These are phyloP conservation scores for Ephialtes manifestator DNA, from an alignment of 2,888 invertebrate genomes.

Conservation along the genomic window DNA sequence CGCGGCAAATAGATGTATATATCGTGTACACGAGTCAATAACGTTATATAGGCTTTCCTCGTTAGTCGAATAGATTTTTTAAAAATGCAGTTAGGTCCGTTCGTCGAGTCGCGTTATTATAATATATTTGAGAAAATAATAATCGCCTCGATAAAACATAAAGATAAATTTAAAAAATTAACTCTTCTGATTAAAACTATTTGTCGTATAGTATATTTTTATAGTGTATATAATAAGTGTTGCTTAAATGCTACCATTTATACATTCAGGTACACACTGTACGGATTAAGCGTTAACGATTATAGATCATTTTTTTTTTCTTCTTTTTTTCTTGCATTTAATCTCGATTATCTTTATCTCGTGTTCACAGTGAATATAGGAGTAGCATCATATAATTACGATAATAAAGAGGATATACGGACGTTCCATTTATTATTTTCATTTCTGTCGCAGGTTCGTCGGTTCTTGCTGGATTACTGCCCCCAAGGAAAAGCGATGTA, in stretches of 20 bases:
- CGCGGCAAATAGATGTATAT: constrained; percentile 45
- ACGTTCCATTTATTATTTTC: constrained; percentile 39
- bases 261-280: constrained; percentile 74
- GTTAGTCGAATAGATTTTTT: neutral
- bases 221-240: constrained; percentile 60
- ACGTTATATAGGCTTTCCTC: constrained; percentile 26
- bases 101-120: constrained; percentile 42
- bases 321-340: constrained; percentile 19
- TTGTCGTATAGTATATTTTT: constrained; percentile 16
- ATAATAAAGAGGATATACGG: constrained; percentile 56
- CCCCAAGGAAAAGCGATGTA: neutral
- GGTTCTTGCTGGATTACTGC: neutral
- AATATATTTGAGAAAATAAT: constrained; percentile 21
- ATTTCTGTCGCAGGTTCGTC: neutral
- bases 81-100: constrained; percentile 46
- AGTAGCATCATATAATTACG: constrained; percentile 59
- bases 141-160: constrained; percentile 8
- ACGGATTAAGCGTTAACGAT: constrained; percentile 71
- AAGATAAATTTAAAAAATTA: constrained; percentile 27
- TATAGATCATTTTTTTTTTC: constrained; percentile 39
- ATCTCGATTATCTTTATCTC: constrained; percentile 44
- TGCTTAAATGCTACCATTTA: constrained; percentile 69
- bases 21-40: constrained; percentile 26
- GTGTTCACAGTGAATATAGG: constrained; percentile 49
- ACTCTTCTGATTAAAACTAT: constrained; percentile 43